A percentile compares a stretch with the other conserved stretches of the same genome.
These are phyloP conservation scores for Antedon bifida DNA, from an alignment of 35 echinoderm and acorn worm species.

Conservation along the genomic window DNA sequence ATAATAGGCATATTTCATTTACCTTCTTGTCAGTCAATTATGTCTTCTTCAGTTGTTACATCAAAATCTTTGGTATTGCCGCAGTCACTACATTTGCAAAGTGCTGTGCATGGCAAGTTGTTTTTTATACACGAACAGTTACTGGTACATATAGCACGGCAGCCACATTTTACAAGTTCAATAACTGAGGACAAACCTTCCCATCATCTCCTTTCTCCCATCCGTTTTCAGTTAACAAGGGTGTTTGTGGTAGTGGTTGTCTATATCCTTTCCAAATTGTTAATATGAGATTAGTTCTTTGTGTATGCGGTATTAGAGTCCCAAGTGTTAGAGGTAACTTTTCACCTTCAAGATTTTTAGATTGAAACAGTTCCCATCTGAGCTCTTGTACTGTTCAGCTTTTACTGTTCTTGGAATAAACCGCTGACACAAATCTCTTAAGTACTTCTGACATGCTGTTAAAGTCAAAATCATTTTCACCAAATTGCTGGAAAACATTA, in stretches of 20 bases:
- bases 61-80: neutral
- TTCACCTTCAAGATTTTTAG: conserved; percentile 16
- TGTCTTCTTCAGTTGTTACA: neutral
- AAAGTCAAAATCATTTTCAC: conserved; percentile 9
- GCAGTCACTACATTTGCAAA: neutral
- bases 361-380: conserved; percentile 12
- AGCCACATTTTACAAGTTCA: conserved; percentile 13
- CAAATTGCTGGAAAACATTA: conserved; percentile 1
- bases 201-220: conserved; percentile 6
- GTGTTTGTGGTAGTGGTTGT: conserved; percentile 1
- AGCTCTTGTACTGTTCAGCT: conserved; percentile 21
- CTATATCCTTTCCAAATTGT: conserved; percentile 12
- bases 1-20: too few relatives aligned
- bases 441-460: conserved; percentile 5
- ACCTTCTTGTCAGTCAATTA: too few relatives aligned
- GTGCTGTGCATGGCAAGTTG: neutral
- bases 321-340: conserved; percentile 24
- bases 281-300: conserved; percentile 16
- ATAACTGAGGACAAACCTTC: neutral
- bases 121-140: conserved; percentile 12
- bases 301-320: conserved; percentile 18
- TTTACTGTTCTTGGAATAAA: conserved; percentile 20
- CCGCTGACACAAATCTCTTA: conserved; percentile 1
- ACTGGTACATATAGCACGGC: neutral
- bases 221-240: neutral